phyloP scores from a whole-genome alignment of 2,888 invertebrate genomes.

The Zaprionus lineosus region DNA sequence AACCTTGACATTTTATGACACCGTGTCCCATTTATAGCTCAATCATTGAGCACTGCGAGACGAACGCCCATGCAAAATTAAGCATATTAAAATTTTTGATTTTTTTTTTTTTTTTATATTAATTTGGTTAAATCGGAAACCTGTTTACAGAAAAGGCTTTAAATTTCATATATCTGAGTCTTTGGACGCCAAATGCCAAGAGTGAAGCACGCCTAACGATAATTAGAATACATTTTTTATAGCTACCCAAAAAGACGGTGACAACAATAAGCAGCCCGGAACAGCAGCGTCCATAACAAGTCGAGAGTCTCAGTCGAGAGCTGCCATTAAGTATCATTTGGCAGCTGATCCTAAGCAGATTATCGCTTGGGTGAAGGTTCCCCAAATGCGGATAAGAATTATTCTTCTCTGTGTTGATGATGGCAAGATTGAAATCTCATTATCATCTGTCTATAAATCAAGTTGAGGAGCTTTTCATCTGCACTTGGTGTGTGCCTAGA shows the following conservation, averaged over 20 bases:
- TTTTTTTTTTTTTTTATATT: too few species aligned
- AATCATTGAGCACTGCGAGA: constrained; percentile 3
- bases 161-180: constrained; percentile 27
- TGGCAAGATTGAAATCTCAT: too few species aligned
- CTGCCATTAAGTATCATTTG: constrained; percentile 20
- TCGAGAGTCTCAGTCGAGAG: constrained; percentile 17
- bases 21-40: constrained; percentile 19
- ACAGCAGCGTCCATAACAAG: constrained; percentile 35
- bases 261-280: constrained; percentile 27
- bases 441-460: too few species aligned
- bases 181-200: constrained; percentile 56
- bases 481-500: too few species aligned
- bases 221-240: constrained; percentile 48
- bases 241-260: constrained; percentile 14
- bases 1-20: constrained; percentile 61
- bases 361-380: neutral
- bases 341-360: constrained; percentile 10
- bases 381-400: constrained; percentile 3
- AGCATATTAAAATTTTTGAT: constrained; percentile 13
- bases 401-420: neutral
- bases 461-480: too few species aligned
- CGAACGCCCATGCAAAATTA: constrained; percentile 46
- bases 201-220: constrained; percentile 52
- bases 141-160: constrained; percentile 33
- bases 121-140: constrained; percentile 39